These are phyloP conservation scores for Charaxes varanes DNA, from an alignment of 1,140 invertebrate species.

Conservation along the genomic window DNA sequence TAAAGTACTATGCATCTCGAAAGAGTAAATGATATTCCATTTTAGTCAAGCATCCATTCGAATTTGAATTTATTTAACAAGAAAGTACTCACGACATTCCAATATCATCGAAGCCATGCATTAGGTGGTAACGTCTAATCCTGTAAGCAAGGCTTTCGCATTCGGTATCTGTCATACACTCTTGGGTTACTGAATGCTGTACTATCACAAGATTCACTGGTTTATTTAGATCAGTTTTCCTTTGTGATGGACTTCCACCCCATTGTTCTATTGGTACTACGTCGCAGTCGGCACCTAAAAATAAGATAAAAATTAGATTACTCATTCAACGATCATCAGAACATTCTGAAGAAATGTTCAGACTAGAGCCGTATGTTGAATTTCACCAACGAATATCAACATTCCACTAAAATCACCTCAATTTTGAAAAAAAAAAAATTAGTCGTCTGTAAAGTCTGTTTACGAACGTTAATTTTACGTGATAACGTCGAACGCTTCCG, in stretches of 20 bases:
- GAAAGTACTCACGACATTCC: slow-evolving; percentile 76
- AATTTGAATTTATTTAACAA: not conserved
- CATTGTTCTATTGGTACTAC: slow-evolving; percentile 27
- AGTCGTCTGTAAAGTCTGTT: too few species aligned
- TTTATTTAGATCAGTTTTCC: slow-evolving; percentile 15
- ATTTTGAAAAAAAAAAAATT: too few species aligned
- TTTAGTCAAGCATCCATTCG: not conserved
- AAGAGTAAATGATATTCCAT: not conserved
- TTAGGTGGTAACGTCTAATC: slow-evolving; percentile 78
- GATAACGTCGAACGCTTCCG: too few species aligned
- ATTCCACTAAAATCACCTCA: too few species aligned
- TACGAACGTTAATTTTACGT: too few species aligned
- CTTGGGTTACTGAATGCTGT: slow-evolving; percentile 79
- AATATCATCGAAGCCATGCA: slow-evolving; percentile 76
- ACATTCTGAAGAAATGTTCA: too few species aligned
- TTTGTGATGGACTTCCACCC: slow-evolving; percentile 14
- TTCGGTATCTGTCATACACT: slow-evolving; percentile 69
- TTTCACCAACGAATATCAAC: too few species aligned
- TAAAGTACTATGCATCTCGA: too few species aligned
- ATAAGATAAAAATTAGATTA: too few species aligned
- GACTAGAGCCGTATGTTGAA: too few species aligned
- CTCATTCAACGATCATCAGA: too few species aligned
- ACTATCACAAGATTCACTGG: slow-evolving; percentile 66
- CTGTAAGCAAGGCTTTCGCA: slow-evolving; percentile 68
- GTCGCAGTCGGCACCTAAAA: slow-evolving; percentile 22